Evolutionary conservation across 1,140 invertebrate genomes (phyloP), one percentile per base, ranked within the genome.

Genomic region (Aphelenchoides fujianensis): DNA sequence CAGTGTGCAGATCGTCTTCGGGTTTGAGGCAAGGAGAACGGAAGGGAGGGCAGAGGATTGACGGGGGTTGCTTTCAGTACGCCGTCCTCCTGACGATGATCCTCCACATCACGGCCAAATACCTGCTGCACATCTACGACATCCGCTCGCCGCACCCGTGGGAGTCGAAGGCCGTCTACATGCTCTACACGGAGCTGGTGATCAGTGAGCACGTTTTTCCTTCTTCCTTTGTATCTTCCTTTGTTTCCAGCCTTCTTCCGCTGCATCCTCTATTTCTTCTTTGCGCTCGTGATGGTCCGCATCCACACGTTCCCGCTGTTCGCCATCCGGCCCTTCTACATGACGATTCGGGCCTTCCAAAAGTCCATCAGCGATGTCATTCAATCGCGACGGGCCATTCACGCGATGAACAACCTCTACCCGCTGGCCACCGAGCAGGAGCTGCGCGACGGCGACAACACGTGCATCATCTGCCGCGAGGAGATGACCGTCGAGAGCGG

Each of bases 91-190:
- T 97, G 30, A 97, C 95, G 2, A 91, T 96, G 79, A 91, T 97
- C 19, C 86, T 92, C 7, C 97, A 97, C 85, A 96, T 95, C 62
- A 88, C 90, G 3, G 92, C 97, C 37, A 99, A 99, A 86, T 99
- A 66, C 86, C 86, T 93, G 16, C 87, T 98, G 2, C 95, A 99
- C 85, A 79, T 79, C 70, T 71, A 79, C 37, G 73, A 84, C 53
- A 68, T 83, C 41, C 91, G 93, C 79, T 93, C 92, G 85, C 94
- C 97, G 82, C 94, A 92, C 72, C 95, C 95, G 3, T 99, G 97
- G 97, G 97, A 99, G 84, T 96, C 94, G 85, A 99, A 99, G 86
- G 95, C 95, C 12, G 94, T 98, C 1, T 97, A 94, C 82, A 86
- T 99, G 16, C 87, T 99, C 0, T 97, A 98, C 80, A 94, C 94